These are phyloP conservation scores for Bothrops alternatus DNA, from an alignment of 2,797 vertebrate genomes.

Conservation along the genomic window DNA sequence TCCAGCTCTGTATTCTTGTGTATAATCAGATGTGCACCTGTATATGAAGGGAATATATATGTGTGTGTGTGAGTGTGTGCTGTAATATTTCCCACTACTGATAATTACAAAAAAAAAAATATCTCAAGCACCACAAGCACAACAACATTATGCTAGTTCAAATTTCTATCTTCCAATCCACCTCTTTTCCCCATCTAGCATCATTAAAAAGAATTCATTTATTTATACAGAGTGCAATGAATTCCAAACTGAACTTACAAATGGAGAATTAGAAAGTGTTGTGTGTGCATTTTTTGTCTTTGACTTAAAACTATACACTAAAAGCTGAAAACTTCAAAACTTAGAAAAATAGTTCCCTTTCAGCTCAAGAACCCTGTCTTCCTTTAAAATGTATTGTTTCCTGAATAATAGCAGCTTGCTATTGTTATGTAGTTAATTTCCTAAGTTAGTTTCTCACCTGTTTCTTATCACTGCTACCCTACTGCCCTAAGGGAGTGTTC, in stretches of 20 bases:
- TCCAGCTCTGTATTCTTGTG: background rate
- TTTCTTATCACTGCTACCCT: slow-evolving; percentile 81
- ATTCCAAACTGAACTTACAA: background rate
- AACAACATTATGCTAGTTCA: background rate
- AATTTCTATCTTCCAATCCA: background rate
- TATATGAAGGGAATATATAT: background rate
- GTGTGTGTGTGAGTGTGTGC: no score
- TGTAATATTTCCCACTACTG: background rate
- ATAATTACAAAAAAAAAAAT: background rate
- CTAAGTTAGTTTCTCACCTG: slow-evolving; percentile 84
- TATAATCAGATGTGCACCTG: background rate
- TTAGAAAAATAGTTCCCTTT: slow-evolving; percentile 24
- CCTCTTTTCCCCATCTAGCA: background rate
- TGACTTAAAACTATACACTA: slow-evolving; percentile 58
- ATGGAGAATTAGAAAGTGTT: slow-evolving; percentile 24
- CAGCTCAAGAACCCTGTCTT: background rate
- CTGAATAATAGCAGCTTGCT: slow-evolving; percentile 78
- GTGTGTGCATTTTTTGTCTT: slow-evolving; percentile 26
- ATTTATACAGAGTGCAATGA: background rate
- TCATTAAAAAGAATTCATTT: background rate
- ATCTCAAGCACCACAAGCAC: background rate
- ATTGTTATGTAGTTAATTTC: slow-evolving; percentile 94
- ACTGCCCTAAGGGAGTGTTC: slow-evolving; percentile 65
- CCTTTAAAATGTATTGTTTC: slow-evolving; percentile 76
- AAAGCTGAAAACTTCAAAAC: slow-evolving; percentile 74